Percentiles rank a stretch among this genome's conserved stretches.
Conservation (phyloP, 2,113 vertebrate genomes). For the Gopherus evgoodei region DNA sequence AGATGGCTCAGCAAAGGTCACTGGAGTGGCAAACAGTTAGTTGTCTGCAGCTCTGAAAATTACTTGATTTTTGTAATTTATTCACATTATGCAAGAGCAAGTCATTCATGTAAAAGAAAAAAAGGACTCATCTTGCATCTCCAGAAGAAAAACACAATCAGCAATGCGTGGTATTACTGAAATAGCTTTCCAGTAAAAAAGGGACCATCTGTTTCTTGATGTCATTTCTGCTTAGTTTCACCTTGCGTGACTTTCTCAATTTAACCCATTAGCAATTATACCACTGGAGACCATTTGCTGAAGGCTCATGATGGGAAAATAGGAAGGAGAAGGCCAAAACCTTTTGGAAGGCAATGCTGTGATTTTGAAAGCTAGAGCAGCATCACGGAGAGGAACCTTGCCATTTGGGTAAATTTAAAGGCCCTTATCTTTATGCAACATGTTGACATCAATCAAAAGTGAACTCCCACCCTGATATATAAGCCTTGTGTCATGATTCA, state of each 20-base stretch:
- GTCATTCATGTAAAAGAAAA: background rate
- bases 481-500: too few species aligned
- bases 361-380: too few species aligned
- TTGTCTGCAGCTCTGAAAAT: background rate
- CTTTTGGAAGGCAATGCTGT: too few species aligned
- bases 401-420: too few species aligned
- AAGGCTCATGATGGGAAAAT: background rate
- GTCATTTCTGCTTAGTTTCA: background rate
- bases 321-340: too few species aligned
- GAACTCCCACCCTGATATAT: too few species aligned
- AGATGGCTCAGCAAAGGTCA: background rate
- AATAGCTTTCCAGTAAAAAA: background rate
- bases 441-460: too few species aligned
- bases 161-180: background rate
- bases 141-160: background rate
- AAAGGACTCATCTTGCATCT: background rate
- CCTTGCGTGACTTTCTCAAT: background rate
- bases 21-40: background rate
- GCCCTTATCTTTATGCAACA: too few species aligned
- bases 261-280: background rate
- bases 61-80: background rate
- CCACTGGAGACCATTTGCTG: background rate
- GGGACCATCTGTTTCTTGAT: background rate
- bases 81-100: background rate
- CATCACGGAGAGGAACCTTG: too few species aligned